Percentiles rank a stretch among this genome's conserved stretches.
phyloP scores from a whole-genome alignment of 2,797 vertebrate genomes.

The Malacoraja senta region DNA sequence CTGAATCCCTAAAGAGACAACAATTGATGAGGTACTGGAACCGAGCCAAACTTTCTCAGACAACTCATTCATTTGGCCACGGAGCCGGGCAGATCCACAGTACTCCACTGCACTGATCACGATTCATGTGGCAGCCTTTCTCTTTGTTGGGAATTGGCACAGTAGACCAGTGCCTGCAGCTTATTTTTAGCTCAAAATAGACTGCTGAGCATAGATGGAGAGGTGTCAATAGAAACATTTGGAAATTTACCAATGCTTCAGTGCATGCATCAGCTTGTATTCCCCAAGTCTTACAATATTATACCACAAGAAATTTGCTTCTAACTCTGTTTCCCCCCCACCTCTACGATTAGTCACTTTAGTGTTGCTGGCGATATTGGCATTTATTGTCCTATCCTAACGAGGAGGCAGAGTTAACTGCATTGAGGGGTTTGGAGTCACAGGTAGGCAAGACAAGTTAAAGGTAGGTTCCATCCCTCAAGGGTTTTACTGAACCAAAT shows the following conservation, averaged over 20 bases:
- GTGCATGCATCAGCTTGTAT: not conserved
- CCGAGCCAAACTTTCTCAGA: not conserved
- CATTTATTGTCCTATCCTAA: too few species aligned
- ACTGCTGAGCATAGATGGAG: not conserved
- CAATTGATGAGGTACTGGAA: not conserved
- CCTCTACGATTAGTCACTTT: too few species aligned
- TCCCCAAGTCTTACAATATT: not conserved
- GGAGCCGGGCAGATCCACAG: not conserved
- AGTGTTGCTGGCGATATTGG: too few species aligned
- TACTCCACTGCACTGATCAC: not conserved
- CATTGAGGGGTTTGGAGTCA: too few species aligned
- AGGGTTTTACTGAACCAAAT: too few species aligned
- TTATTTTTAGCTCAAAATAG: not conserved
- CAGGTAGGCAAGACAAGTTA: too few species aligned
- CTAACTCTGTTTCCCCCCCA: not conserved
- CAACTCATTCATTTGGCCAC: not conserved
- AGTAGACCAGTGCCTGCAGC: not conserved
- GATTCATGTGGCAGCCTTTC: not conserved
- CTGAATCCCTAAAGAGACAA: not conserved
- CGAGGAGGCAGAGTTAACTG: too few species aligned
- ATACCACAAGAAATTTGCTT: not conserved
- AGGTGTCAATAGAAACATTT: not conserved
- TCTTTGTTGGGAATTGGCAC: too few species aligned
- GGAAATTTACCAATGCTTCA: not conserved
- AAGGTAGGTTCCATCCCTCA: too few species aligned